A percentile compares a stretch with the other conserved stretches of the same genome.
Evolutionary conservation across 2,113 vertebrate genomes (phyloP).

Genomic region (Peromyscus californicus): DNA sequence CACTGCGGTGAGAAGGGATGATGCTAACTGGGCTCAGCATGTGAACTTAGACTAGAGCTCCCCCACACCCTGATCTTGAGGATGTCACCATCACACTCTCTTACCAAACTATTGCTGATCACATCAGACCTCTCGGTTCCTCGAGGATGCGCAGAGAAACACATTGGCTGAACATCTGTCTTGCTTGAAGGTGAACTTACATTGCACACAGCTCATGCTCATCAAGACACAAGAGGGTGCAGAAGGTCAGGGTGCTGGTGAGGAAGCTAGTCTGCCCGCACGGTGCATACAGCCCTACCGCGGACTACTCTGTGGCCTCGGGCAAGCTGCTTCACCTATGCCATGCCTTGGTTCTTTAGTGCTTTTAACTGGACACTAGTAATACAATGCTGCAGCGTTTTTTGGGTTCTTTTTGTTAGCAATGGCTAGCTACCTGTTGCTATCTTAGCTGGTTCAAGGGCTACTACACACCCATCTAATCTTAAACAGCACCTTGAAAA

Average conservation of each 20-base stretch:
- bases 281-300: not conserved
- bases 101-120: not conserved
- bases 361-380: not conserved
- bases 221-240: accelerated
- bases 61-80: not conserved
- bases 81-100: not conserved
- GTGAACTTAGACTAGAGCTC: not conserved
- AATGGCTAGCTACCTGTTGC: not conserved
- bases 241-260: not conserved
- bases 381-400: not conserved
- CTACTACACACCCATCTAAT: not conserved
- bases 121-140: too few species aligned
- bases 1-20: not conserved
- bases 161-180: not conserved
- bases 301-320: not conserved
- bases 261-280: not conserved
- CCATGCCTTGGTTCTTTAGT: not conserved
- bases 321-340: not conserved
- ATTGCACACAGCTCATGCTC: not conserved
- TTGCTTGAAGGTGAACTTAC: not conserved
- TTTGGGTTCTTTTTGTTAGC: not conserved
- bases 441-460: not conserved
- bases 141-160: not conserved
- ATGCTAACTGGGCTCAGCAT: accelerated
- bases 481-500: not conserved